phyloP scores from a whole-genome alignment of 2,797 vertebrate genomes.

The Chlorospingus semifuscus region DNA sequence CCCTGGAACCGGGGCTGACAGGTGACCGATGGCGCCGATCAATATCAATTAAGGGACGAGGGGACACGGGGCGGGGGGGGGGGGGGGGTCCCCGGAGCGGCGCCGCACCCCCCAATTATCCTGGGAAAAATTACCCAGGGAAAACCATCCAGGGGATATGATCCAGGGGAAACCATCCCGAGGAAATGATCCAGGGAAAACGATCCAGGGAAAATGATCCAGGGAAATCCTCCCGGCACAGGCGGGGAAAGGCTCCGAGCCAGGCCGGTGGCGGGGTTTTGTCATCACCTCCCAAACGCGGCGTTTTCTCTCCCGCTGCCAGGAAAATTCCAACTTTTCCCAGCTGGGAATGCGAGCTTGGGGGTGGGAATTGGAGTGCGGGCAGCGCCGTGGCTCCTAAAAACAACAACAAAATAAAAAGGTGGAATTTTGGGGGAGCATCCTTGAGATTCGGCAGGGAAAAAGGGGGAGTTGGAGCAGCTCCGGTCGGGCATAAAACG shows the following conservation, averaged over 20 bases:
- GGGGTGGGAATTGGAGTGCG: background rate
- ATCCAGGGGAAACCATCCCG: background rate
- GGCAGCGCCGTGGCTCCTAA: background rate
- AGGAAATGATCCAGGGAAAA: background rate
- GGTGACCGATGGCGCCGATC: slow-evolving; percentile 88
- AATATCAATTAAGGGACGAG: slow-evolving; percentile 79
- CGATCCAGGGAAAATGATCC: accelerated
- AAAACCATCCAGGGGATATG: accelerated
- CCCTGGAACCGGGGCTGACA: slow-evolving; percentile 89
- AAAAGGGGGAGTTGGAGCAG: background rate
- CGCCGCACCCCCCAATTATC: background rate
- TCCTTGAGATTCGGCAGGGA: background rate
- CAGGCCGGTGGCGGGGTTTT: accelerated
- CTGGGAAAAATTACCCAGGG: background rate
- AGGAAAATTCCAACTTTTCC: background rate
- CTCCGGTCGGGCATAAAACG: accelerated
- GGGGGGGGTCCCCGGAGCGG: background rate
- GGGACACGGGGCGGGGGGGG: background rate
- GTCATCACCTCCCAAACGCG: background rate
- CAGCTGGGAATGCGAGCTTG: background rate
- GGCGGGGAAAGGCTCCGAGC: background rate
- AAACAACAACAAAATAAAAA: no score
- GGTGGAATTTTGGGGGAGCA: background rate
- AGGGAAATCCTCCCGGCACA: background rate
- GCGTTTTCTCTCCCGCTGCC: accelerated